Conservation (phyloP, 2,797 vertebrate genomes). For the Acrocephalus scirpaceus region DNA sequence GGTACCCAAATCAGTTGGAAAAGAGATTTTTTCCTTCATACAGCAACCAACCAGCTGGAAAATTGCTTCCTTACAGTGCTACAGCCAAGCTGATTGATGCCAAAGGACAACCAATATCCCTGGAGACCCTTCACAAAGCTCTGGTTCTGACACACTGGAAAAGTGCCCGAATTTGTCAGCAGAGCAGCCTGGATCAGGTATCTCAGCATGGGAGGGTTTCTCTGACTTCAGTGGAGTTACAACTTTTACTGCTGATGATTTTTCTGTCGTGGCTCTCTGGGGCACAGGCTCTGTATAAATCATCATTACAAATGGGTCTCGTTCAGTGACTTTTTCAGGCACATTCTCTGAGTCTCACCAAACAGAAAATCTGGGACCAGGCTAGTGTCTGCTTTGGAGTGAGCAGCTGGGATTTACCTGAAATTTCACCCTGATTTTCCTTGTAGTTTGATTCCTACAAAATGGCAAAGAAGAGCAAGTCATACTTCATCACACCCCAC, state of each 20-base stretch:
- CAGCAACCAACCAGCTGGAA: conserved; percentile 32
- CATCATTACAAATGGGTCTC: background rate
- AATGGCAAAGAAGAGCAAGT: background rate
- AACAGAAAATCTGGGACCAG: background rate
- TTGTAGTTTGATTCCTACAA: background rate
- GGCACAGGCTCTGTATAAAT: background rate
- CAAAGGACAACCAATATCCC: background rate
- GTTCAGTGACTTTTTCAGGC: background rate
- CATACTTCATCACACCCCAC: background rate
- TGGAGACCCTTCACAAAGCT: background rate
- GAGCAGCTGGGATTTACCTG: background rate
- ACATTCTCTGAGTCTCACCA: background rate
- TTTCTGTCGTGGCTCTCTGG: background rate
- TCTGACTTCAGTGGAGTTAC: background rate
- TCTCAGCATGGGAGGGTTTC: background rate
- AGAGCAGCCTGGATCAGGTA: background rate
- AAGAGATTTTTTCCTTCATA: background rate
- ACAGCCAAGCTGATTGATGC: background rate
- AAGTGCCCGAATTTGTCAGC: background rate
- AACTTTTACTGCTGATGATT: background rate
- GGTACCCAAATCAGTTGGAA: background rate
- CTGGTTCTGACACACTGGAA: background rate
- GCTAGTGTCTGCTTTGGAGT: background rate
- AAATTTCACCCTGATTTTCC: background rate
- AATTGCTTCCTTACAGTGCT: background rate